Evolutionary conservation across 1,140 invertebrate genomes (phyloP).

Genomic region (Cydia amplana): DNA sequence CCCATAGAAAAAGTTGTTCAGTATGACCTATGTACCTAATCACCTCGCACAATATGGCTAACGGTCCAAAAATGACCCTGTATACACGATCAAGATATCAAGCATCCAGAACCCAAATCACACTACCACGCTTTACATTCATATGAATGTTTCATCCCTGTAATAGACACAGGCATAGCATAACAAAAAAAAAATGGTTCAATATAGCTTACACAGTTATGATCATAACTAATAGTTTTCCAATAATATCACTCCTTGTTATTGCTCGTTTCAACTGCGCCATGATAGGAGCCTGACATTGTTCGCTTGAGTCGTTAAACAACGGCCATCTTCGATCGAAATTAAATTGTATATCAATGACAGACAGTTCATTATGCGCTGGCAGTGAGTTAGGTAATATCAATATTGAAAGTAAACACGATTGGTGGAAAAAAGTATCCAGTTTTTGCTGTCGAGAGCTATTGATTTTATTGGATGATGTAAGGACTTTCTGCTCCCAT

Average conservation of each 20-base stretch:
- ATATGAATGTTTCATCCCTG: too few species aligned
- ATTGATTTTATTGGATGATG: conserved; percentile 20
- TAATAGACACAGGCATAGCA: too few species aligned
- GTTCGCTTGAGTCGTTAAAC: not conserved
- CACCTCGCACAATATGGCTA: too few species aligned
- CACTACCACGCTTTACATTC: too few species aligned
- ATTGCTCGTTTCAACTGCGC: not conserved
- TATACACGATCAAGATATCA: too few species aligned
- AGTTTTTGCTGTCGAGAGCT: conserved; percentile 22
- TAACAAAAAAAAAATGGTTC: too few species aligned
- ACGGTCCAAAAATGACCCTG: too few species aligned
- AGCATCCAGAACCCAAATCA: too few species aligned
- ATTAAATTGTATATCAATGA: conserved; percentile 7
- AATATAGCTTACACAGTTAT: not conserved
- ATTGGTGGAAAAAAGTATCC: conserved; percentile 13
- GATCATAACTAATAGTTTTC: not conserved
- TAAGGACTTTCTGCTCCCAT: not conserved
- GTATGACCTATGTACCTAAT: too few species aligned
- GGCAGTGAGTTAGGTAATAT: conserved; percentile 6
- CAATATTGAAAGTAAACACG: conserved; percentile 23
- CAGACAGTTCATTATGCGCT: conserved; percentile 13
- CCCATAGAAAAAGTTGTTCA: too few species aligned
- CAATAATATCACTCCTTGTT: not conserved
- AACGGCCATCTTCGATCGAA: not conserved
- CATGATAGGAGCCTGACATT: not conserved